phyloP scores from a whole-genome alignment of 2,797 vertebrate species.

The Pantherophis vulpinus region DNA sequence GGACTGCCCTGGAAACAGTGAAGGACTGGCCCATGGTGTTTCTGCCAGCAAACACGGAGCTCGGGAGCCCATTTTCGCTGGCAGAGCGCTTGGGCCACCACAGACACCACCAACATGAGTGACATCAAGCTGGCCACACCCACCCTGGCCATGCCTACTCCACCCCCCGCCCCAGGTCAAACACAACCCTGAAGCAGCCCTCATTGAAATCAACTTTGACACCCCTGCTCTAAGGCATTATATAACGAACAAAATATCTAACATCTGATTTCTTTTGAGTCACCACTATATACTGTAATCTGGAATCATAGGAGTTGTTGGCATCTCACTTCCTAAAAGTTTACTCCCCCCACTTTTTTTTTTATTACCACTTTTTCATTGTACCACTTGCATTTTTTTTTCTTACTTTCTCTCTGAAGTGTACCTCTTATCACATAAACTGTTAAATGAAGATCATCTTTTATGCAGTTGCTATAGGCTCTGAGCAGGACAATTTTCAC shows the following conservation, averaged over 20 bases:
- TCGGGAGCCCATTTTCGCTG: no score
- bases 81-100: no score
- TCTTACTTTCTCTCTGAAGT: neutral
- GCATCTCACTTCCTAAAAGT: neutral
- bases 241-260: neutral
- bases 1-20: no score
- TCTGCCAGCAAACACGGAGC: no score
- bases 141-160: no score
- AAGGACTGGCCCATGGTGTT: no score
- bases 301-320: neutral
- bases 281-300: neutral
- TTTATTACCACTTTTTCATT: neutral
- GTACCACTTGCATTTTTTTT: neutral
- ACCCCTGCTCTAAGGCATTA: neutral
- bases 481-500: conserved; percentile 4
- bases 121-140: no score
- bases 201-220: no score
- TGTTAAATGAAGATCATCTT: neutral
- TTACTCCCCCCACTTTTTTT: neutral
- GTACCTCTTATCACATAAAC: neutral
- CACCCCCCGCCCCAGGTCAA: no score
- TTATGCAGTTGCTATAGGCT: neutral
- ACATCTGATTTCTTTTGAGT: neutral
- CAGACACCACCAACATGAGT: no score
- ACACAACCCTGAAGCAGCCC: no score